phyloP scores from a whole-genome alignment of 2,888 invertebrate genomes.

The Melanchra persicariae region DNA sequence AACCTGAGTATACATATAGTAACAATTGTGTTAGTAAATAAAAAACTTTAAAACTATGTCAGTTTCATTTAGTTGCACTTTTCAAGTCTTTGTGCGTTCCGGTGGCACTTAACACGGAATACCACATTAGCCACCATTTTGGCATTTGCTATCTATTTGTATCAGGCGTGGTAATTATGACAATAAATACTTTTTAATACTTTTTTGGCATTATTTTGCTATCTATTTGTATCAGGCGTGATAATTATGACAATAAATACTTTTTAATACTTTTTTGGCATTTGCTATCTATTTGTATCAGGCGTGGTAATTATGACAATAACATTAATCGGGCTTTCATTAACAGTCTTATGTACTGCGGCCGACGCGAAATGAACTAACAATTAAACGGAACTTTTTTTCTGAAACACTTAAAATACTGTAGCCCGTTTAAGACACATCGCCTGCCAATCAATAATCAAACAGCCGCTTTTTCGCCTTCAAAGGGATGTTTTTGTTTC shows the following conservation, averaged over 20 bases:
- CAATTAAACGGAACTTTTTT: slow-evolving; percentile 15
- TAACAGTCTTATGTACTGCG: neutral
- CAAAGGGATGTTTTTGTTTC: slow-evolving; percentile 33
- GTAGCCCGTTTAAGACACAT: slow-evolving; percentile 6
- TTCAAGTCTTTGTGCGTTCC: no score
- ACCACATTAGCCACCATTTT: no score
- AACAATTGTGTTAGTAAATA: no score
- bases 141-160: neutral
- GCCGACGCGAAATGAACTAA: neutral
- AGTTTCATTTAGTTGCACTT: no score
- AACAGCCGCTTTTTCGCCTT: slow-evolving; percentile 18
- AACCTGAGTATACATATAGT: no score
- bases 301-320: neutral
- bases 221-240: no score
- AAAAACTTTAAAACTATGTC: no score
- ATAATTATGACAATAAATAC: no score
- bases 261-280: no score
- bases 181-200: no score
- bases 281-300: neutral
- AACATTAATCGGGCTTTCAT: neutral
- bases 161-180: neutral
- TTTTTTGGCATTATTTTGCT: no score
- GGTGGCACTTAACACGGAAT: no score
- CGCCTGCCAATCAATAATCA: slow-evolving; percentile 33
- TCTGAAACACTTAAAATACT: neutral